A percentile compares a stretch with the other conserved stretches of the same genome.
phyloP scores from a whole-genome alignment of 2,797 vertebrate genomes.

The Oreochromis mossambicus region DNA sequence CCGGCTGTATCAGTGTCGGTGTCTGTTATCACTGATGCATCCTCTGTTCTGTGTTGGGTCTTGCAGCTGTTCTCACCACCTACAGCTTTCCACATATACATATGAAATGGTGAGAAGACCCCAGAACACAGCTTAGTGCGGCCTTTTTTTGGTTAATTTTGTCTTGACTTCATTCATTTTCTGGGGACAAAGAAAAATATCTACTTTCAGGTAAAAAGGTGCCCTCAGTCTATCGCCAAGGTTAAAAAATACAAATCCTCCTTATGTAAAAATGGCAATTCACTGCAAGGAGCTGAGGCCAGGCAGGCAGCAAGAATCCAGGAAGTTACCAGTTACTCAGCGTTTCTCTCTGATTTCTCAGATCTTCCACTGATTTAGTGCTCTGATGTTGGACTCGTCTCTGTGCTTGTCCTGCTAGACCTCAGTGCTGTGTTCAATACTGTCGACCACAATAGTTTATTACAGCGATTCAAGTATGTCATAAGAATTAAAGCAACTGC shows the following conservation, averaged over 20 bases:
- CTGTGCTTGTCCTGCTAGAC: not conserved
- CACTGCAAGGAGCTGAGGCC: not conserved
- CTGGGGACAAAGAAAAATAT: not conserved
- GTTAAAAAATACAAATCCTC: not conserved
- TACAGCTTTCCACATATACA: not conserved
- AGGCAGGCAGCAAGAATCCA: not conserved
- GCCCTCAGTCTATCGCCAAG: not conserved
- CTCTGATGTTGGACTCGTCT: not conserved
- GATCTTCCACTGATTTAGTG: not conserved
- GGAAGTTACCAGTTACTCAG: not conserved
- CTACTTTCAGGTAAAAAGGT: not conserved
- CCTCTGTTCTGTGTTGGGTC: not conserved
- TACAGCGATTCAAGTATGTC: not conserved
- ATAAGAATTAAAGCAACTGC: not conserved
- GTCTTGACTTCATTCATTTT: not conserved
- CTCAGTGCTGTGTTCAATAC: not conserved
- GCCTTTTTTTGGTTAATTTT: not conserved
- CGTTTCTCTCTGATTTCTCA: not conserved
- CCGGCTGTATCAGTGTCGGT: not conserved
- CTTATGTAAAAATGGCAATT: not conserved
- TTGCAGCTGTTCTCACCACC: not conserved
- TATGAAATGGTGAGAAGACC: not conserved
- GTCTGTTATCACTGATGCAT: not conserved
- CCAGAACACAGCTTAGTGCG: not conserved
- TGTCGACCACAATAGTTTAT: not conserved